A percentile compares a stretch with the other conserved stretches of the same genome.
phyloP scores from a whole-genome alignment of 2,113 vertebrate genomes.

The Podarcis muralis region DNA sequence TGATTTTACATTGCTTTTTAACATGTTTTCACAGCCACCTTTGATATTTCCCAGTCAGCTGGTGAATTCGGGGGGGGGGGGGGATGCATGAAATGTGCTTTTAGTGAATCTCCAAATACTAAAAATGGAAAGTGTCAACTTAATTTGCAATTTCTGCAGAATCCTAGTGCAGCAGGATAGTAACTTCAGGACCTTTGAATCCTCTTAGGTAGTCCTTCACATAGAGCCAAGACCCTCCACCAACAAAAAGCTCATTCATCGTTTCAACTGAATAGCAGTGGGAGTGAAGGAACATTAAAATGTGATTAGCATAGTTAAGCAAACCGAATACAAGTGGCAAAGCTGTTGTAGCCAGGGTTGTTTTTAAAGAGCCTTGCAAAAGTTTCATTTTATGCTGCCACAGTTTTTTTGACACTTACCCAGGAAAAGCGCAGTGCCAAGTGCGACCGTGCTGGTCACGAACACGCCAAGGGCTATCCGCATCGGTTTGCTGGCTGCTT shows the following conservation, averaged over 20 bases:
- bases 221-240: not conserved
- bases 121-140: not conserved
- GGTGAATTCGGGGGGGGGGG: not conserved
- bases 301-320: not conserved
- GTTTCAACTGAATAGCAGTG: not conserved
- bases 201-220: not conserved
- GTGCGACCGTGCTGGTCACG: slow-evolving; percentile 69
- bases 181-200: not conserved
- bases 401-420: slow-evolving; percentile 72
- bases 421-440: slow-evolving; percentile 74
- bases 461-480: slow-evolving; percentile 73
- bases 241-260: not conserved
- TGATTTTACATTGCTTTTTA: not conserved
- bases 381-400: accelerated
- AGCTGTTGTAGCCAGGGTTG: not conserved
- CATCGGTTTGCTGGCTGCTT: slow-evolving; percentile 61
- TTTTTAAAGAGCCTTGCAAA: not conserved
- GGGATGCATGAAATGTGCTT: not conserved
- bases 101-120: not conserved
- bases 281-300: not conserved
- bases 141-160: not conserved
- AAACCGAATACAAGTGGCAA: not conserved
- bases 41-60: not conserved
- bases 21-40: not conserved
- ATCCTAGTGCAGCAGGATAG: not conserved